These are phyloP conservation scores for Trichonephila clavipes DNA, from an alignment of 1,140 invertebrate genomes.

Conservation along the genomic window DNA sequence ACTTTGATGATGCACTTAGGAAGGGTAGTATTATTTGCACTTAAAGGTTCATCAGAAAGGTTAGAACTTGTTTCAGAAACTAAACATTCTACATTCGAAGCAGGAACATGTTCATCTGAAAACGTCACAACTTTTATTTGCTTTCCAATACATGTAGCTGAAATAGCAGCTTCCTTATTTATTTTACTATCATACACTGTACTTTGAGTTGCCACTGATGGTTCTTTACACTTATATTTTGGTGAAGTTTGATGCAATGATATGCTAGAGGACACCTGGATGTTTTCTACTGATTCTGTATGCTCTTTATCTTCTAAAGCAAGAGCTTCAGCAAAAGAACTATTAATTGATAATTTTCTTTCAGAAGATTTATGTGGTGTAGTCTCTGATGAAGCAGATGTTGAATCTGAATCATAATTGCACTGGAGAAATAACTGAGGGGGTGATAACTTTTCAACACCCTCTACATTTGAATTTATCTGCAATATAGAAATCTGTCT, in stretches of 20 bases:
- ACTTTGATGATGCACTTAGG: constrained; percentile 37
- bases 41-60: neutral
- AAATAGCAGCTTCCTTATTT: neutral
- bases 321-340: no score
- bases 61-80: neutral
- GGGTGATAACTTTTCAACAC: constrained; percentile 20
- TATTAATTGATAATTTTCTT: neutral
- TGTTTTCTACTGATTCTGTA: neutral
- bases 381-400: neutral
- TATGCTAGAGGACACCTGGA: neutral
- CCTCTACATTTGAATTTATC: neutral
- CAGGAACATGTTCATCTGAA: no score
- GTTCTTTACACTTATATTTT: neutral
- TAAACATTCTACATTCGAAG: neutral
- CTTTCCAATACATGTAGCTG: neutral
- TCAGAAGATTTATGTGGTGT: neutral
- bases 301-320: neutral
- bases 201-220: neutral
- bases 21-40: neutral
- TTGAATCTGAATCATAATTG: neutral
- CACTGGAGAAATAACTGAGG: neutral
- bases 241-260: neutral
- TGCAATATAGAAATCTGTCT: neutral
- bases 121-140: neutral
- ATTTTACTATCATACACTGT: no score